Base-by-base conservation (phyloP, 2,888 invertebrate genomes). In the Masnerella sp. region DNA sequence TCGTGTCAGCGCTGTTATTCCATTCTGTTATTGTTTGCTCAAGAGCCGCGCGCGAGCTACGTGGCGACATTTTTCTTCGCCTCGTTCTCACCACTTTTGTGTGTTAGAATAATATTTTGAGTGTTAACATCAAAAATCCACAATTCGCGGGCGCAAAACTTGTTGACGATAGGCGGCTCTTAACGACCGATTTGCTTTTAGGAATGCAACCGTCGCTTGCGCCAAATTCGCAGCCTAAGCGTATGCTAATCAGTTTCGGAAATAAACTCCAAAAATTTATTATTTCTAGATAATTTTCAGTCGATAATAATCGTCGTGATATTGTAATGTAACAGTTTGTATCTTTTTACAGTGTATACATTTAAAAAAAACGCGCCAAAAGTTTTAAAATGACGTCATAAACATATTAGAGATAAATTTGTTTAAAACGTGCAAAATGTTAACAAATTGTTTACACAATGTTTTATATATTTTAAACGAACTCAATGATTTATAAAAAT, bases 31-130 rank as follows among this genome's bases (percentile, higher is more conserved):
- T 65, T 43, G 52, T 72, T 72, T 65, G 65, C 15, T 45, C 59
- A 72, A 72, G 51, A 65, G 47, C 12, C 64, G 51, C 52, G 51
- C 68, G 51, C 34, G 47, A 42, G 40, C 22, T 69, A 70, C 62
- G 64, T 64, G 56, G 58, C 71, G 64, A 64, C 58, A 65, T 28
- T 52, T 56, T 42, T 20, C 17, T 42, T 40, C 14, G 5, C 4
- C 38, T 1, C 11, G 38, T 56, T 61, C 51, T 51, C 56, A 42
- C 51, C 52, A 59, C 34, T 38, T 45, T 49, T 58, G 45, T 30
- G 17, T 52, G 51, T 67, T 56, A 62, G 62, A 69, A 69, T 43
- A 69, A 74, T 58, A 74, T 74, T 68, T 68, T 72, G 56, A 72
- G 59, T 67, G 72, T 56, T 65, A 49, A 64, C 56, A 67, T 62